Percentiles rank a stretch among this genome's conserved stretches.
Evolutionary conservation across 2,888 invertebrate genomes (phyloP).

Genomic region (Cheilosia pagana): DNA sequence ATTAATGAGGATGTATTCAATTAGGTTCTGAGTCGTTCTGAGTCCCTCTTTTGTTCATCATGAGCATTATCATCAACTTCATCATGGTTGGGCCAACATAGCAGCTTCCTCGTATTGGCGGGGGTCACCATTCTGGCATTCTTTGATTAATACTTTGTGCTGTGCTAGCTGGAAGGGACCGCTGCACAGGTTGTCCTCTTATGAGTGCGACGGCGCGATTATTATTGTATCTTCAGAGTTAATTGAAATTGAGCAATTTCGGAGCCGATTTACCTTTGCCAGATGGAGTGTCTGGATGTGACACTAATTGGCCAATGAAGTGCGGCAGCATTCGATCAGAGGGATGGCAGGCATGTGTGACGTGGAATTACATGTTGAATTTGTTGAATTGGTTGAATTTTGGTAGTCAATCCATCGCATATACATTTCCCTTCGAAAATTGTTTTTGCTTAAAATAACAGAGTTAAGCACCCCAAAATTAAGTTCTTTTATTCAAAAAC

Average conservation of each 20-base stretch:
- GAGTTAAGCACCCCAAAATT: too few relatives aligned
- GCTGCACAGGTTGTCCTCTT: constrained; percentile 8
- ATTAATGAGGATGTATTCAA: constrained; percentile 74
- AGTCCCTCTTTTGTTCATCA: constrained; percentile 26
- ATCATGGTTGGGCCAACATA: constrained; percentile 17
- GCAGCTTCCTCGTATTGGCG: constrained; percentile 10
- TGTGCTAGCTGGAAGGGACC: constrained; percentile 14
- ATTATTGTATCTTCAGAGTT: background rate
- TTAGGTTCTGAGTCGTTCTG: constrained; percentile 36
- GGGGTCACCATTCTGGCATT: constrained; percentile 7
- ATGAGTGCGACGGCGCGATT: background rate
- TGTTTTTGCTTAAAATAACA: too few relatives aligned
- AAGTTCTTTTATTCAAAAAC: too few relatives aligned
- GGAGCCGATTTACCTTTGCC: background rate
- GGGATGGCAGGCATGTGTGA: too few relatives aligned
- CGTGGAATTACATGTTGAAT: too few relatives aligned
- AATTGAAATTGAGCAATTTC: constrained; percentile 30
- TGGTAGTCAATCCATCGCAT: too few relatives aligned
- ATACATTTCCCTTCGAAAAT: too few relatives aligned
- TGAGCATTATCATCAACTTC: constrained; percentile 35
- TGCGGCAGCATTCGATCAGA: background rate
- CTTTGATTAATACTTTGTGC: constrained; percentile 11
- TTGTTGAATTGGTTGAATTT: too few relatives aligned
- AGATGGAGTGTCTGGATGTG: constrained; percentile 2
- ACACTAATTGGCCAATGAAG: constrained; percentile 42